These are phyloP conservation scores for Ephydatia muelleri DNA, from an alignment of 37 sponge, comb jelly and placozoan genomes.

Conservation along the genomic window DNA sequence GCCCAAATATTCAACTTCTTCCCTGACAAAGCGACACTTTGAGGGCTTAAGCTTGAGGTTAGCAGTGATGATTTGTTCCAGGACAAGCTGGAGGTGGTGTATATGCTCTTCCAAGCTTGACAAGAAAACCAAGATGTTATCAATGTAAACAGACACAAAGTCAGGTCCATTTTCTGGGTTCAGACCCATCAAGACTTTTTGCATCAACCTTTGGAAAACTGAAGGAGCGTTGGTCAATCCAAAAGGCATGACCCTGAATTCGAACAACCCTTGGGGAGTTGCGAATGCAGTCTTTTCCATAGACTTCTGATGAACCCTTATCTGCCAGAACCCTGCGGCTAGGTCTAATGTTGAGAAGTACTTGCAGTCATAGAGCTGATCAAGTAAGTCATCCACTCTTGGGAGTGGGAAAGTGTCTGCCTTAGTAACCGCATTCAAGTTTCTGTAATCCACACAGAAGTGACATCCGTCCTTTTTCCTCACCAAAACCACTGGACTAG, in stretches of 20 bases:
- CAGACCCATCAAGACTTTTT: conserved; percentile 32
- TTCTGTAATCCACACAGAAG: no score
- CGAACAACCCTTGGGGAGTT: no score
- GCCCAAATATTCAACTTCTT: conserved; percentile 43
- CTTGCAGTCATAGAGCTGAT: conserved; percentile 32
- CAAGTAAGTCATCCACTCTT: conserved; percentile 42
- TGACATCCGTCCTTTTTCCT: conserved; percentile 28
- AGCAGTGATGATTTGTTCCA: background rate
- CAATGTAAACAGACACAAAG: conserved; percentile 44
- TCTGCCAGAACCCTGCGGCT: conserved; percentile 53
- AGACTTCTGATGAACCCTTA: conserved; percentile 15
- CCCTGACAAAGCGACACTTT: conserved; percentile 24
- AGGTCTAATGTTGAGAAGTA: conserved; percentile 42
- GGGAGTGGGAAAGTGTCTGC: conserved; percentile 46
- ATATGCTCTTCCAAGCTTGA: conserved; percentile 27
- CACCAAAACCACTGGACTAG: conserved; percentile 49
- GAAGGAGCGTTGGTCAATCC: conserved; percentile 59
- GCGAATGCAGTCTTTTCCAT: no score
- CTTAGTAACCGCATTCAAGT: conserved; percentile 48
- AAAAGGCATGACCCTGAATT: no score
- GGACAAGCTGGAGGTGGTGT: conserved; percentile 21
- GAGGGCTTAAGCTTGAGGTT: conserved; percentile 42
- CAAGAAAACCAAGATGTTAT: conserved; percentile 52
- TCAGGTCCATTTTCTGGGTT: conserved; percentile 27
- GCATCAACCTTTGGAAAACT: conserved; percentile 42